Conservation (phyloP, 92 coral and sea anemone species). For the Paramuricea clavata region DNA sequence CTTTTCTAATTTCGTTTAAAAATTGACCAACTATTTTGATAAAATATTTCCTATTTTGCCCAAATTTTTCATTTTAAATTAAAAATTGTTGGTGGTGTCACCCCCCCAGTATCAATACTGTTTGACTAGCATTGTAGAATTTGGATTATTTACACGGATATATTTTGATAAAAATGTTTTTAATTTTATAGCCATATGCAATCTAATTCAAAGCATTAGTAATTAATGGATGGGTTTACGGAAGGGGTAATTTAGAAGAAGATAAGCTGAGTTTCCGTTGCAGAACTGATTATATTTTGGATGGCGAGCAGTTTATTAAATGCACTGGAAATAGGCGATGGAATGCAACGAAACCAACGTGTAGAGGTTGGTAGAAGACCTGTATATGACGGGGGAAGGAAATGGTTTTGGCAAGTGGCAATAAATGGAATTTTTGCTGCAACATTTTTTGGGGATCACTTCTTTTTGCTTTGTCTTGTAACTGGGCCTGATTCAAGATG, state of each 20-base stretch:
- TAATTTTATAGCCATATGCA: neutral
- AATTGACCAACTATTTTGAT: too few species aligned
- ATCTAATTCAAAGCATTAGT: neutral
- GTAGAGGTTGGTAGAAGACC: too few species aligned
- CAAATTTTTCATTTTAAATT: too few species aligned
- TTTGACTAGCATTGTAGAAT: too few species aligned
- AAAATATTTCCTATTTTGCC: too few species aligned
- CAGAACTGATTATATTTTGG: conserved; percentile 20
- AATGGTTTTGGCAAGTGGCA: neutral
- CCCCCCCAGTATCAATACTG: too few species aligned
- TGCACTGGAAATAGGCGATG: conserved; percentile 4
- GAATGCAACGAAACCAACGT: conserved; percentile 9
- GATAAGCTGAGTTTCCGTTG: conserved; percentile 9
- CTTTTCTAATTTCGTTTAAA: too few species aligned
- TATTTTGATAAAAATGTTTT: neutral
- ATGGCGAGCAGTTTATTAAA: neutral
- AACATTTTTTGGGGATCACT: too few species aligned
- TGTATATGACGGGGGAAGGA: too few species aligned
- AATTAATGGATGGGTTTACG: conserved; percentile 4
- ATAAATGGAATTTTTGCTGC: neutral
- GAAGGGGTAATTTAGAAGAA: conserved; percentile 3
- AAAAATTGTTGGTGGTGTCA: too few species aligned
- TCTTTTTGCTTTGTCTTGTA: too few species aligned
- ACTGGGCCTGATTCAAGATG: too few species aligned
- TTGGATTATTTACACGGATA: neutral